Evolutionary conservation across 2,888 invertebrate genomes (phyloP).

Genomic region (Agrotis exclamationis): DNA sequence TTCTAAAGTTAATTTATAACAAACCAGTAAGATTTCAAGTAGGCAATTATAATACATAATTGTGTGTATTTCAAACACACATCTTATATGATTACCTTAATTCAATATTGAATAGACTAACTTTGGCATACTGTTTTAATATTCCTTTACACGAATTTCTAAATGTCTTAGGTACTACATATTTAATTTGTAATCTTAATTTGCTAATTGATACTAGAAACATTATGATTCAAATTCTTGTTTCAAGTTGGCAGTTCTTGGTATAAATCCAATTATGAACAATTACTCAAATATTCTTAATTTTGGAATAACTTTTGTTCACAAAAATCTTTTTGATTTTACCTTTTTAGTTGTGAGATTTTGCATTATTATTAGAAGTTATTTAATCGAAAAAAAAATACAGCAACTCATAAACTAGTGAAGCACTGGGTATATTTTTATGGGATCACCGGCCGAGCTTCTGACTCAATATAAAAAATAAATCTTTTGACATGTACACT

Average conservation of each 20-base stretch:
- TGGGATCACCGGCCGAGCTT: no score
- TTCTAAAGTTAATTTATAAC: neutral
- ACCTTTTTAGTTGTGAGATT: no score
- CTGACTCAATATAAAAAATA: no score
- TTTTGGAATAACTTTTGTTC: no score
- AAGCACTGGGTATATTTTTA: no score
- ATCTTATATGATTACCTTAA: slow-evolving; percentile 19
- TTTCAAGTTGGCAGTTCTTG: slow-evolving; percentile 2
- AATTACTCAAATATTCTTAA: slow-evolving; percentile 7
- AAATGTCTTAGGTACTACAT: slow-evolving; percentile 5
- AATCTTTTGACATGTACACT: no score
- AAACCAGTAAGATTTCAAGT: neutral
- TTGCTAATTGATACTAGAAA: slow-evolving; percentile 35
- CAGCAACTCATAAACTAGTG: no score
- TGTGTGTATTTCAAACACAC: neutral
- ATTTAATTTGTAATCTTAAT: slow-evolving; percentile 39
- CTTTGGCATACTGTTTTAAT: slow-evolving; percentile 14
- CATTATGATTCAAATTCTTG: slow-evolving; percentile 22
- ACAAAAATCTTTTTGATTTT: no score
- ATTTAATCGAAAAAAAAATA: no score
- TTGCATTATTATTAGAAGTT: no score
- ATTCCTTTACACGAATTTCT: slow-evolving; percentile 13
- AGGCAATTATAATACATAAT: neutral
- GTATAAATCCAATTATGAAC: slow-evolving; percentile 11
- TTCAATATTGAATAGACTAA: neutral